Base-by-base conservation (phyloP, 2,113 vertebrate genomes). In the Pleuronectes platessa region DNA sequence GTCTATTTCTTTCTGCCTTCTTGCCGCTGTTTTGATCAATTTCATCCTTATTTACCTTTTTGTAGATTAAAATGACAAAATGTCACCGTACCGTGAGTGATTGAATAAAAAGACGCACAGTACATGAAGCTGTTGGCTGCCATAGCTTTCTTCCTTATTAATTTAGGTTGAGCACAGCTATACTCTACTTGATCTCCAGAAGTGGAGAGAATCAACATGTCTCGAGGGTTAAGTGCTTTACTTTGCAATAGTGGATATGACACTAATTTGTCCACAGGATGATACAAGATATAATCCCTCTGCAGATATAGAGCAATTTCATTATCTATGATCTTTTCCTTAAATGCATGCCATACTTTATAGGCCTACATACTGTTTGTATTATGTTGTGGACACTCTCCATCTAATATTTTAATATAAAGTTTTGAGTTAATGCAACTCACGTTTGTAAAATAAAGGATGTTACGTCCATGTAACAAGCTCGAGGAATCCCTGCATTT, bases 151-250 rank as follows among this genome's bases (percentile, higher is more conserved):
- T 18, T 18, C 45, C 9, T 37, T 37, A 37, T 37, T 15, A 1
- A 49, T 49, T 49, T 49, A 37, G 35, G 45, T 42, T 13, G 40
- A 42, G 35, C 40, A 3, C 40, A 13, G 3, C 40, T 42, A 13
- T 42, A 11, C 12, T 42, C 40, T 12, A 24, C 10, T 12, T 67
- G 8, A 78, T 56, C 61, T 68, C 51, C 37, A 78, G 61, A 77
- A 18, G 23, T 31, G 45, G 53, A 74, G 53, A 68, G 61, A 56
- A 27, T 61, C 23, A 26, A 56, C 60, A 18, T 13, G 6, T 70
- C 59, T 53, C 59, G 35, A 73, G 17, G 56, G 49, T 80, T 79
- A 92, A 90, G 87, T 88, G 86, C 84, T 86, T 83, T 68, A 69
- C 53, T 66, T 26, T 3, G 40, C 40, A 11, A 27, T 23, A 70